Base-by-base conservation (phyloP, 1,140 invertebrate genomes). In the Aphelenchoides besseyi region DNA sequence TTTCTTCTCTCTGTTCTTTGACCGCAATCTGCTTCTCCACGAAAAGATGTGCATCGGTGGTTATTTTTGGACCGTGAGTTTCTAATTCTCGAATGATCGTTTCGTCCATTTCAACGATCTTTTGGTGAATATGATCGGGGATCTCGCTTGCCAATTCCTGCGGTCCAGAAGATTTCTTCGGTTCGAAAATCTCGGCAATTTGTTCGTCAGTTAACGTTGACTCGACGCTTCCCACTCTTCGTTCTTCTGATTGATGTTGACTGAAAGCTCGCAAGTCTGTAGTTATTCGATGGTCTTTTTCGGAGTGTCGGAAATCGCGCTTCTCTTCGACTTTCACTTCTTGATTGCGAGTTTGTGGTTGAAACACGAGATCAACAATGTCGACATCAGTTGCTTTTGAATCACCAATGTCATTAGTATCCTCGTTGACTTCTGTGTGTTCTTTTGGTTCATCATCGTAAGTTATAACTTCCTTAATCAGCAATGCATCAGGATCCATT, bases 191-290 rank as follows among this genome's bases (percentile, higher is more conserved):
- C 2, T 61, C 2, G 30, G 59, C n/a, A n/a, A 61, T n/a, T 26
- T 61, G n/a, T 2, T 61, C 59, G 2, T 61, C 59, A n/a, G 59
- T 29, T n/a, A 61, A 36, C n/a, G 59, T 61, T 28, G 59, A 29
- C 30, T 61, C n/a, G 1, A n/a, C 59, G n/a, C n/a, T 2, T 16
- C 16, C 59, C 2, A n/a, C 16, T 35, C n/a, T 2, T 61, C 59
- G 30, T 16, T 35, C n/a, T 61, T 61, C 59, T 26, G 26, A 29
- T 26, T 61, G n/a, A 16, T 36, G n/a, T 2, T n/a, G 30, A 36
- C 16, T 29, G 59, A n/a, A 18, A n/a, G 28, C 59, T n/a, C n/a
- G 30, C 18, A n/a, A 2, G 59, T 61, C 30, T 16, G 59, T 61
- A n/a, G 59, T 61, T 26, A 1, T n/a, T 26, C 1, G 59, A 2